Conservation (phyloP, 2,888 invertebrate genomes). For the Limenitis camilla region DNA sequence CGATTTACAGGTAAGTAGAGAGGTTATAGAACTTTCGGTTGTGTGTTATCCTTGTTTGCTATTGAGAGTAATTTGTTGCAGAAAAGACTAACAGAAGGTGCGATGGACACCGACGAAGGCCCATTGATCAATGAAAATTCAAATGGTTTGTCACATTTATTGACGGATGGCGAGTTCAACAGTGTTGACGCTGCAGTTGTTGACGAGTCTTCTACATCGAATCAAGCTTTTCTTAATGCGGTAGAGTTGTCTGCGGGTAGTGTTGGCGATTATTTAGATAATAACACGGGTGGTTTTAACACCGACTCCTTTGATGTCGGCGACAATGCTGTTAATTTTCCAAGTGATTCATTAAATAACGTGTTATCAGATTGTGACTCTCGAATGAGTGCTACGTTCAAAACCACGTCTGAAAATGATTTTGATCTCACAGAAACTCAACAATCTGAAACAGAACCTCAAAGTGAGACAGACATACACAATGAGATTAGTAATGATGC, state of each 20-base stretch:
- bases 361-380: constrained; percentile 60
- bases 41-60: constrained; percentile 25
- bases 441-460: constrained; percentile 23
- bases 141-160: constrained; percentile 61
- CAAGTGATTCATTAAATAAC: constrained; percentile 56
- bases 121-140: constrained; percentile 66
- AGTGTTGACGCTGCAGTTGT: constrained; percentile 60
- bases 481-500: constrained; percentile 32
- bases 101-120: constrained; percentile 66
- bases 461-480: constrained; percentile 30
- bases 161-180: constrained; percentile 64
- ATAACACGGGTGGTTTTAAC: constrained; percentile 54
- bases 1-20: constrained; percentile 52
- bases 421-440: constrained; percentile 45
- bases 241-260: constrained; percentile 65
- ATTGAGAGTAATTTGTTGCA: constrained; percentile 26
- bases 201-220: constrained; percentile 64
- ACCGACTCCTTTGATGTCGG: constrained; percentile 61
- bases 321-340: constrained; percentile 63
- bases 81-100: constrained; percentile 58
- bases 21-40: constrained; percentile 27
- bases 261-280: constrained; percentile 64
- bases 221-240: constrained; percentile 65
- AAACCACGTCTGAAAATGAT: constrained; percentile 45
- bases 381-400: constrained; percentile 44